Evolutionary conservation across 2,797 vertebrate genomes (phyloP).

Genomic region (Iguana delicatissima): DNA sequence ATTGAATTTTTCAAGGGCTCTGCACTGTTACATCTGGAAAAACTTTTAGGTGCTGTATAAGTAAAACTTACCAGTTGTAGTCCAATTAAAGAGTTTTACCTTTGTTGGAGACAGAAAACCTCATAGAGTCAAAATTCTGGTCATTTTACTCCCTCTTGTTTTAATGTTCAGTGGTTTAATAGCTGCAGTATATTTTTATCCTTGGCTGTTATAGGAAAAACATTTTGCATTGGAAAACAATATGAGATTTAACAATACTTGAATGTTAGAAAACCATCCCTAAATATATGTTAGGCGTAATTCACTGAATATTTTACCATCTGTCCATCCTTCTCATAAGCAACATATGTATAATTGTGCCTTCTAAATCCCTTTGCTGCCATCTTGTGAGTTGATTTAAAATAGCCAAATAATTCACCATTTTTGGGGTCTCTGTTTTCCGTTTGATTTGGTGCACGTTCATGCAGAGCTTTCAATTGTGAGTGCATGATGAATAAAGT

Average conservation of each 20-base stretch:
- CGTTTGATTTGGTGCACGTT: neutral
- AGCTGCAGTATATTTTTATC: neutral
- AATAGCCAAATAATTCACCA: neutral
- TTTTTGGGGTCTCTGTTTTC: neutral
- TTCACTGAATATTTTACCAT: neutral
- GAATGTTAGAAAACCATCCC: neutral
- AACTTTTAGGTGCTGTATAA: no score
- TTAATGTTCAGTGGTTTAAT: neutral
- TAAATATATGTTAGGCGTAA: neutral
- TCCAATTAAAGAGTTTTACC: no score
- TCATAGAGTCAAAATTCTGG: no score
- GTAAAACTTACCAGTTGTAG: no score
- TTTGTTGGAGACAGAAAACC: no score
- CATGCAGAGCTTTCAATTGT: neutral
- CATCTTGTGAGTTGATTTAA: constrained; percentile 16
- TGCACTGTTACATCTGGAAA: no score
- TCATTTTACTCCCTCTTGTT: neutral
- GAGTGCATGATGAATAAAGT: neutral
- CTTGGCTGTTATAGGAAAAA: neutral
- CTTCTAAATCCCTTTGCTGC: constrained; percentile 34
- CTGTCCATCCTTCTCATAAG: neutral
- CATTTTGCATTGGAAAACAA: neutral
- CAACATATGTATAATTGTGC: neutral
- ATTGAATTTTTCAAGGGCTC: no score
- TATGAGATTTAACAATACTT: neutral